phyloP scores from a whole-genome alignment of 2,113 vertebrate species.

The Gymnorhina tibicen region DNA sequence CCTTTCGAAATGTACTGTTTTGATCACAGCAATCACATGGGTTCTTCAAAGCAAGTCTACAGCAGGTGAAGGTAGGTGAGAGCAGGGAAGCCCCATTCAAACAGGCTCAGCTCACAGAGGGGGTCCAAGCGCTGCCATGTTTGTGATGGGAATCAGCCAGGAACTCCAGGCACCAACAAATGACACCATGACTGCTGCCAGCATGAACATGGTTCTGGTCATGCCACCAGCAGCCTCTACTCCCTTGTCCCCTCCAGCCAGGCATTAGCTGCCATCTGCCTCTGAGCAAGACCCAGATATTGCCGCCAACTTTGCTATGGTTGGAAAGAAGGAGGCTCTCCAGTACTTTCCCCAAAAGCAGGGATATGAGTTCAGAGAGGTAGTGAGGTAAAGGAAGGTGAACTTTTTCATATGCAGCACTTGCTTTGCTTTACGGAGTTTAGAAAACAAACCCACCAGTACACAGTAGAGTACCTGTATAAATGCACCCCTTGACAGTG shows the following conservation, averaged over 20 bases:
- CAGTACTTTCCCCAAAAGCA: background rate
- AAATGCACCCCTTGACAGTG: background rate
- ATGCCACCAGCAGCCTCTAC: background rate
- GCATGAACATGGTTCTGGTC: background rate
- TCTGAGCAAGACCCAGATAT: background rate
- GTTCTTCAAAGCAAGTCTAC: background rate
- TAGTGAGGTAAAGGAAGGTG: background rate
- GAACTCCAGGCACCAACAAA: background rate
- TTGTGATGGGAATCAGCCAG: background rate
- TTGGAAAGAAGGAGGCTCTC: background rate
- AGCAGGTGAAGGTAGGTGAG: background rate
- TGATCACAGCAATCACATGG: fast-evolving
- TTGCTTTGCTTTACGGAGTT: background rate
- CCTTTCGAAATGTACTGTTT: background rate
- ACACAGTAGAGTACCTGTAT: background rate
- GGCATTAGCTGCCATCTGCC: background rate
- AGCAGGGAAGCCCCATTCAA: background rate
- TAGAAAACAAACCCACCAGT: background rate
- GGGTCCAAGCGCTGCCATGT: background rate
- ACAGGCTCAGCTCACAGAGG: background rate
- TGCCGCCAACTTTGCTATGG: background rate
- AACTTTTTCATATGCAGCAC: background rate
- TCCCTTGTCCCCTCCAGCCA: background rate
- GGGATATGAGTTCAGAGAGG: background rate
- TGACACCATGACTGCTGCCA: background rate